Conservation (phyloP, 2,888 invertebrate species). For the Chaetoderma sp. region DNA sequence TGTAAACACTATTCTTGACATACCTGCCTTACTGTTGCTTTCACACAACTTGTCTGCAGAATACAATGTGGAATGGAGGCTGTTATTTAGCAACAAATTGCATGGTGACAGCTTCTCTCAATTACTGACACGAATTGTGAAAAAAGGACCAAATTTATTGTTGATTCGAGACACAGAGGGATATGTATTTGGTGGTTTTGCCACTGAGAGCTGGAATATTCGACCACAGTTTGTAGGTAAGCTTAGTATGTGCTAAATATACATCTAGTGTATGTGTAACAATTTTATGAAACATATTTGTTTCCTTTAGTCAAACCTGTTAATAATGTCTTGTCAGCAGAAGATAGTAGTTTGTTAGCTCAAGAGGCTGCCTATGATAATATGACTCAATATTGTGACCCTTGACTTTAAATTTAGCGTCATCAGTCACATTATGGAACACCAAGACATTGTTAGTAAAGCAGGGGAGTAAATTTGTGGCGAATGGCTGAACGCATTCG, state of each 20-base stretch:
- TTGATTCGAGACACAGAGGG: constrained; percentile 82
- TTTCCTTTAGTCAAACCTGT: no score
- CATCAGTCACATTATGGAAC: no score
- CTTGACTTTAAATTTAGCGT: no score
- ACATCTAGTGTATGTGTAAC: background rate
- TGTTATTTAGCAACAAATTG: constrained; percentile 75
- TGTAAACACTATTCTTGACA: constrained; percentile 50
- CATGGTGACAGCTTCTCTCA: constrained; percentile 88
- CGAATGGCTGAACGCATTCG: no score
- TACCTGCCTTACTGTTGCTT: constrained; percentile 69
- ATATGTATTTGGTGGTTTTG: constrained; percentile 91
- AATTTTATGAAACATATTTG: background rate
- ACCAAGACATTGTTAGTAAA: no score
- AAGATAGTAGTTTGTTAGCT: no score
- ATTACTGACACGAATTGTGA: constrained; percentile 49
- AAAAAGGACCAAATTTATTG: constrained; percentile 76
- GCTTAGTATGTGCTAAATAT: no score
- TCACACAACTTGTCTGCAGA: constrained; percentile 83
- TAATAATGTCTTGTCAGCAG: no score
- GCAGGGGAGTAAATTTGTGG: no score
- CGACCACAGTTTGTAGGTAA: constrained; percentile 82
- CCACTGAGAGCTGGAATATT: constrained; percentile 81
- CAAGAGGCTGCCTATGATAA: no score
- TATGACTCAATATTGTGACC: no score
- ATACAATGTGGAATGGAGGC: constrained; percentile 84